phyloP scores from a whole-genome alignment of 2,797 vertebrate genomes.

The Tachyglossus aculeatus region DNA sequence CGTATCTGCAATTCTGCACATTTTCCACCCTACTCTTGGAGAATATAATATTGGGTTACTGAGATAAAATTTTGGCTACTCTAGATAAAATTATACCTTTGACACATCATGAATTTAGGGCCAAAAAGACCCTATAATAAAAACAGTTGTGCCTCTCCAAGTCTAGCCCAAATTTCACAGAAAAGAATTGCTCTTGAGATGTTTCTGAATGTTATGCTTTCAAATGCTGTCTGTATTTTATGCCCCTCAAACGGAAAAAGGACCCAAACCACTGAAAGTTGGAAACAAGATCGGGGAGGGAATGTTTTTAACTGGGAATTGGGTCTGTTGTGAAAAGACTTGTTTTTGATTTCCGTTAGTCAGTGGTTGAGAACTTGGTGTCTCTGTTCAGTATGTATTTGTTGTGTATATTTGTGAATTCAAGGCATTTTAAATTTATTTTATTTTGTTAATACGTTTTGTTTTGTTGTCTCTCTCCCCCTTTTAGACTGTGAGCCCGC shows the following conservation, averaged over 20 bases:
- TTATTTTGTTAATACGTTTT: no score
- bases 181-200: background rate
- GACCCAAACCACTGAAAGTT: constrained; percentile 38
- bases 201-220: constrained; percentile 4
- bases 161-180: constrained; percentile 5
- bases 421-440: no score
- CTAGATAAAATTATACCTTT: no score
- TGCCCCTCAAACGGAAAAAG: background rate
- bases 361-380: no score
- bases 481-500: no score
- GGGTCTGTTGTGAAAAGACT: background rate
- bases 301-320: background rate
- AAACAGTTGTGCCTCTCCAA: background rate
- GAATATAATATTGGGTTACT: background rate
- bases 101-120: background rate
- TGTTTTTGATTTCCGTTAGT: background rate
- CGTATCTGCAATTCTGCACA: constrained; percentile 28
- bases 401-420: no score
- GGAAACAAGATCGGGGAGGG: background rate
- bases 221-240: background rate
- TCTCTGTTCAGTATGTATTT: no score
- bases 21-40: background rate
- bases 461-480: no score
- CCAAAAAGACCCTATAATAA: background rate
- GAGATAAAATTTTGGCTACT: no score